These are phyloP conservation scores for Patiria miniata DNA, from an alignment of 35 echinoderm and acorn worm species.

Conservation along the genomic window DNA sequence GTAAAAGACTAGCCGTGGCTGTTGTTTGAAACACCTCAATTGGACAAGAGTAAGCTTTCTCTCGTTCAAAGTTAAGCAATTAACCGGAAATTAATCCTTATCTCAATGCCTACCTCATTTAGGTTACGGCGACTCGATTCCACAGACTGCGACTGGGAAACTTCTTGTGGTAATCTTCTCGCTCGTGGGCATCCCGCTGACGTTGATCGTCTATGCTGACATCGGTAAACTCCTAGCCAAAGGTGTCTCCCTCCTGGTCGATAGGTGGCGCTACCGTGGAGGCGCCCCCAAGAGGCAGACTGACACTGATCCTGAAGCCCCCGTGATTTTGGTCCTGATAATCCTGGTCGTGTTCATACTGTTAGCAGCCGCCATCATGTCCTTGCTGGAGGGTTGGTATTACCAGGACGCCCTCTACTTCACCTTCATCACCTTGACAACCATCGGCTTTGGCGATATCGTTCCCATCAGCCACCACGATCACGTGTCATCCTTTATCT, in stretches of 20 bases:
- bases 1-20: too few species aligned
- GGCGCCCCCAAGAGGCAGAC: not conserved
- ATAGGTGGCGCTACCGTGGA: not conserved
- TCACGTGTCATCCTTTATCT: slow-evolving; percentile 40
- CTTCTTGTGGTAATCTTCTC: slow-evolving; percentile 46
- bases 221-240: slow-evolving; percentile 65
- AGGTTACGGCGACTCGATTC: slow-evolving; percentile 84
- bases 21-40: too few species aligned
- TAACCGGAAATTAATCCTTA: not conserved
- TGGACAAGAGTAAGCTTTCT: too few species aligned
- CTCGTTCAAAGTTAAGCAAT: too few species aligned
- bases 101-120: not conserved
- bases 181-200: slow-evolving; percentile 69
- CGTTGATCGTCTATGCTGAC: slow-evolving; percentile 56
- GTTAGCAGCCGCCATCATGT: slow-evolving; percentile 53
- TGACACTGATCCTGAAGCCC: not conserved
- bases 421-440: slow-evolving; percentile 91
- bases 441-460: slow-evolving; percentile 93
- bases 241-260: not conserved
- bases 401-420: slow-evolving; percentile 84
- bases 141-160: slow-evolving; percentile 38
- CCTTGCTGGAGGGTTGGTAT: slow-evolving; percentile 63
- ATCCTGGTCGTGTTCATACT: slow-evolving; percentile 65
- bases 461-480: slow-evolving; percentile 71
- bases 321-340: slow-evolving; percentile 35